Evolutionary conservation across 92 coral and sea anemone genomes (phyloP), one percentile per base, ranked within the genome.

Genomic region (Pocillopora grandis): DNA sequence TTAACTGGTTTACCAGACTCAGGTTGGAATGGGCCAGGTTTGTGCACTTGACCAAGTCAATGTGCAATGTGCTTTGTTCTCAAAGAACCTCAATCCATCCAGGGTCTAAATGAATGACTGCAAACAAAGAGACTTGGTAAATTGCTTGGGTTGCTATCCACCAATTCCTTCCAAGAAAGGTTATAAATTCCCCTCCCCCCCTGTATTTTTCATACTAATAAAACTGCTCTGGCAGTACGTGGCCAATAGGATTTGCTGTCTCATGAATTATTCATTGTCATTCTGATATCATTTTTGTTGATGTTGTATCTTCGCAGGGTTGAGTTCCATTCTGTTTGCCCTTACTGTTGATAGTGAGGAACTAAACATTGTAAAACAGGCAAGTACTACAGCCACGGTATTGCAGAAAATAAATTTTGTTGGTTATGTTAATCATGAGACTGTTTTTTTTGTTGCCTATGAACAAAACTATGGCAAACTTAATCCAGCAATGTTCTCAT

Each of bases 291-390:
- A n/a, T 19, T 2, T 7, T 65, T 17, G 10, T 66, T 10, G 31
- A 66, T 66, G 16, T 9, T 10, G 3, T 21, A 7, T 35, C 5
- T 70, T 70, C 19, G 27, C 65, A 97, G 99, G 98, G 31, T 80
- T 97, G 55, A 97, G 98, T 33, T 88, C 99, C 64, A 97, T 97
- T 74, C 81, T 97, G 80, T 97, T 97, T 88, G 99, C 99, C 3
- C 93, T 97, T 36, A 89, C 90, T 68, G 95, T 94, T 90, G 99
- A 97, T 71, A 88, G 78, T 36, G 94, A 93, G 52, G 99, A 97
- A 48, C 91, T 97, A 15, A 94, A 94, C 81, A 82, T 91, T n/a
- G 84, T 93, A 14, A 93, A 89, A 36, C 95, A 90, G 92, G 99
- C 91, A 49, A 80, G 91, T 73, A 56, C 18, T 17, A 60, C 19